Base-by-base conservation (phyloP, 1,140 invertebrate genomes). In the Cotesia glomerata region DNA sequence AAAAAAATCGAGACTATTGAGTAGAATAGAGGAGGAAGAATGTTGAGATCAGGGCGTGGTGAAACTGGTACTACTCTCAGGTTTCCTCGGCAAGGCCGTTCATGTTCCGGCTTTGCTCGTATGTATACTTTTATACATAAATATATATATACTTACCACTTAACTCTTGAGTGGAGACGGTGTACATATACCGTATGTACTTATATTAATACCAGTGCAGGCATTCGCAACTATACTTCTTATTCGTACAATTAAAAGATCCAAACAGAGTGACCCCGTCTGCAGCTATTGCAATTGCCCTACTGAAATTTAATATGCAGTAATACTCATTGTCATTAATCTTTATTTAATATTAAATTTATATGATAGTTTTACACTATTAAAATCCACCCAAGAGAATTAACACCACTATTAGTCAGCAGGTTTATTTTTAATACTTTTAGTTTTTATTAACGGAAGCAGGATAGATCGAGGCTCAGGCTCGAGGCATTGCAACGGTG, bases 31-130 rank as follows among this genome's bases (percentile, higher is more conserved):
- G 35, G 34, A 62, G 32, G 35, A 14, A 62, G 65, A 67, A 67
- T 67, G 65, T 67, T 49, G 65, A 54, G 65, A 67, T 52, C 65
- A 67, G 65, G 65, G 65, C 49, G 65, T 67, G 65, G 65, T 67
- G 26, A 52, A 67, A 49, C 52, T 14, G 26, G 34, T n/a, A 32
- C n/a, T 65, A 64, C 36, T 64, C 62, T 64, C 62, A 35, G 18
- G n/a, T 67, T 45, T 52, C 65, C 65, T 67, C 65, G 51, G 65
- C 65, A 67, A 67, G 65, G 65, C 65, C 65, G 65, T 67, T 67
- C 49, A 49, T 67, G 65, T 67, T 67, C 65, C 65, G 65, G 65
- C 65, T 54, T 67, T 67, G 49, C 52, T 9, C 5, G 65, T 67
- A 18, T 67, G 32, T 49, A 64, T 64, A 34, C 26, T 18, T 26